These are phyloP conservation scores for Gephyroberyx darwinii DNA, from an alignment of 2,797 vertebrate species.

Conservation along the genomic window DNA sequence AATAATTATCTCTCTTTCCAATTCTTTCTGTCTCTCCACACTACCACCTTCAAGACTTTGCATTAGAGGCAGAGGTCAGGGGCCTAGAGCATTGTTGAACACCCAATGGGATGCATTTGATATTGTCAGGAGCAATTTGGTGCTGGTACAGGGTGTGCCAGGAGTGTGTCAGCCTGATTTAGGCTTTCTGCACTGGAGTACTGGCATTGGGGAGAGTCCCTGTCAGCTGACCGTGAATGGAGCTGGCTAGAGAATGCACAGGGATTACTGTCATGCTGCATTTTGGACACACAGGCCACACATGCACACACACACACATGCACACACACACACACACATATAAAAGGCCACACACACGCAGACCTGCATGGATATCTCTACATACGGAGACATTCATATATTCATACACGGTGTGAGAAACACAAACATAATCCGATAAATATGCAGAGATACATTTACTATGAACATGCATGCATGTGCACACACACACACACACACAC, in stretches of 20 bases:
- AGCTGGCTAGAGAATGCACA: constrained; percentile 59
- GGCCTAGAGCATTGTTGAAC: constrained; percentile 60
- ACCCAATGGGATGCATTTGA: constrained; percentile 76
- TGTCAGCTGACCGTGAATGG: constrained; percentile 61
- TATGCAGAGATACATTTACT: constrained; percentile 43
- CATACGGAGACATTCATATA: constrained; percentile 4
- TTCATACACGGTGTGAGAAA: constrained; percentile 27
- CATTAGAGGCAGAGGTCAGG: constrained; percentile 65
- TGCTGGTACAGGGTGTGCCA: constrained; percentile 59
- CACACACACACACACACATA: constrained; percentile 4
- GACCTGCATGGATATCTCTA: not conserved
- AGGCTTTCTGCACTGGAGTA: constrained; percentile 57
- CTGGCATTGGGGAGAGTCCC: constrained; percentile 52
- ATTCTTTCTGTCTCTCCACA: constrained; percentile 21
- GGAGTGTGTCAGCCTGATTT: constrained; percentile 75
- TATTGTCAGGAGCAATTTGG: constrained; percentile 77
- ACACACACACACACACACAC: not conserved
- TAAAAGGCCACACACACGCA: constrained; percentile 3
- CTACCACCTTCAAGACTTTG: constrained; percentile 22
- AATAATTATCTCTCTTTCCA: constrained; percentile 31
- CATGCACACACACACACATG: constrained; percentile 4
- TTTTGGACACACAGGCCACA: constrained; percentile 1
- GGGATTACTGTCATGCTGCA: constrained; percentile 50
- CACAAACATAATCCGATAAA: constrained; percentile 56
- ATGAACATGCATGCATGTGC: constrained; percentile 23